Percentiles rank a stretch among this genome's conserved stretches.
Conservation (phyloP, 1,140 invertebrate genomes). For the Leucophenga varia region DNA sequence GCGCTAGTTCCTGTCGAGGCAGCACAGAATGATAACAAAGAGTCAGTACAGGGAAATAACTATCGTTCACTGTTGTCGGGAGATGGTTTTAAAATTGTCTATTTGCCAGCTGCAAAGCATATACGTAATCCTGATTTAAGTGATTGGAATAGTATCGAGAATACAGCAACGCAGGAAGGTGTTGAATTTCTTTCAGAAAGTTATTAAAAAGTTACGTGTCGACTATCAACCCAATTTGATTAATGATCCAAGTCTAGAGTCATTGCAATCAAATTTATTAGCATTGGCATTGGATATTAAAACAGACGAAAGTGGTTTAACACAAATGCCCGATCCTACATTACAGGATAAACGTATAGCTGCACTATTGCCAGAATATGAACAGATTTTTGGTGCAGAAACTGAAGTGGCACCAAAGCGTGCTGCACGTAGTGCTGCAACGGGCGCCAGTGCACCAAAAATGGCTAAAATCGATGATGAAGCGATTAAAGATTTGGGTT, state of each 20-base stretch:
- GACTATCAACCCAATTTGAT: conserved; percentile 44
- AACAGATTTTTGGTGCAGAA: conserved; percentile 32
- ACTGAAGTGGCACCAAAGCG: conserved; percentile 30
- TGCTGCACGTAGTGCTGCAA: conserved; percentile 9
- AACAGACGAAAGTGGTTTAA: conserved; percentile 23
- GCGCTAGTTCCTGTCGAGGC: conserved; percentile 32
- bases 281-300: conserved; percentile 40
- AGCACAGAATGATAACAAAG: conserved; percentile 20
- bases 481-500: conserved; percentile 18
- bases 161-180: conserved; percentile 26
- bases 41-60: background rate
- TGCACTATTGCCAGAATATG: conserved; percentile 29
- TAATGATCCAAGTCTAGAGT: conserved; percentile 41
- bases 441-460: conserved; percentile 28
- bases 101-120: conserved; percentile 40
- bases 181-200: conserved; percentile 40
- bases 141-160: conserved; percentile 40
- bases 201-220: conserved; percentile 40
- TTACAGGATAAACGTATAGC: conserved; percentile 43
- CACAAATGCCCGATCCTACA: conserved; percentile 31
- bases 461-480: conserved; percentile 28
- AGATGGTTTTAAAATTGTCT: conserved; percentile 52
- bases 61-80: conserved; percentile 31
- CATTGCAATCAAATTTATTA: conserved; percentile 39
- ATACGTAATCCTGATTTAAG: conserved; percentile 36